phyloP scores from a whole-genome alignment of 2,888 invertebrate genomes.

The Aporophyla nigra region DNA sequence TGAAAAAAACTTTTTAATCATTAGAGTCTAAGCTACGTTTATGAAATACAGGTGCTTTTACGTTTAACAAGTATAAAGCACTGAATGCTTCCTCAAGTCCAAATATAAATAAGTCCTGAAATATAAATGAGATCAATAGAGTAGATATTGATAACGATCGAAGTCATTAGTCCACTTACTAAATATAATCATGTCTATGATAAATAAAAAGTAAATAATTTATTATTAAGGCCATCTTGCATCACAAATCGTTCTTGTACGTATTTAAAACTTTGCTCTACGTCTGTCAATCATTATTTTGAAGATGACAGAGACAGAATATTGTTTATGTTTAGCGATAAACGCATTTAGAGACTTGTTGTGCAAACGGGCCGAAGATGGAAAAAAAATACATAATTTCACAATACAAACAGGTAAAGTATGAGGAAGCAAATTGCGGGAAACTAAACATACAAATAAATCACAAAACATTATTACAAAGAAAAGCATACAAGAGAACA shows the following conservation, averaged over 20 bases:
- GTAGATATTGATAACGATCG: conserved; percentile 31
- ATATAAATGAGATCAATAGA: conserved; percentile 38
- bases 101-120: conserved; percentile 50
- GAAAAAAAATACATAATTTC: neutral
- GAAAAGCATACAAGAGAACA: conserved; percentile 68
- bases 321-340: neutral
- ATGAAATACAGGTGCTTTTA: conserved; percentile 61
- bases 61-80: conserved; percentile 35
- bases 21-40: conserved; percentile 59
- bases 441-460: conserved; percentile 60
- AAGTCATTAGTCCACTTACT: conserved; percentile 43
- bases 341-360: neutral
- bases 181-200: conserved; percentile 42
- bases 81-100: conserved; percentile 67
- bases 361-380: neutral
- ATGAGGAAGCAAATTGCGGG: conserved; percentile 73
- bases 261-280: neutral
- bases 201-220: neutral
- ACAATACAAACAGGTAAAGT: conserved; percentile 49
- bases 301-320: neutral
- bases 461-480: conserved; percentile 62
- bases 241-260: neutral
- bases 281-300: neutral
- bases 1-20: conserved; percentile 34
- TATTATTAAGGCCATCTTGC: neutral